Percentiles rank a stretch among this genome's conserved stretches.
Conservation (phyloP, 1,140 invertebrate genomes). For the Drosophila serrata region DNA sequence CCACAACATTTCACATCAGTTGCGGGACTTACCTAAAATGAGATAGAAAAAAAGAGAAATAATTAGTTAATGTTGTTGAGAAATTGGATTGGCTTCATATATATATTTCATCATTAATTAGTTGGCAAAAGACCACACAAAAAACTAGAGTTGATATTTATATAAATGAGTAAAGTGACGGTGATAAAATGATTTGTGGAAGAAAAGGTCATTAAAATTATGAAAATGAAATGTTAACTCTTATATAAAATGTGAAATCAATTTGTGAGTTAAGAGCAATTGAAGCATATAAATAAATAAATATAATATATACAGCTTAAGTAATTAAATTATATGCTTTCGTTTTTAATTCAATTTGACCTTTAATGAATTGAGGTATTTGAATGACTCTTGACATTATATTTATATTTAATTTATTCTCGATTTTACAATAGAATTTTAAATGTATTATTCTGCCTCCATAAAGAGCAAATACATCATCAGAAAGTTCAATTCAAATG, state of each 20-base stretch:
- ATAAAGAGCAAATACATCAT: not conserved
- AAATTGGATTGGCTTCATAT: constrained; percentile 30
- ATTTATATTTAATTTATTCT: constrained; percentile 6
- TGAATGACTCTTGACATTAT: not conserved
- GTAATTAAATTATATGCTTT: not conserved
- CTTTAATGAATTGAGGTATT: not conserved
- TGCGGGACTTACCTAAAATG: constrained; percentile 68
- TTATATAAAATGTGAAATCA: constrained; percentile 1
- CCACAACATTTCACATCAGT: constrained; percentile 3
- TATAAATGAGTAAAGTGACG: constrained; percentile 14
- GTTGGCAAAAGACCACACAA: constrained; percentile 6
- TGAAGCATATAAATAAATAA: not conserved
- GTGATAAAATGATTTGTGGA: constrained; percentile 1
- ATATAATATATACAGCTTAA: not conserved
- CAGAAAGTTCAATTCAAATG: constrained; percentile 16
- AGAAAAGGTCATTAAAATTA: constrained; percentile 13
- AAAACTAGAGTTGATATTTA: constrained; percentile 3
- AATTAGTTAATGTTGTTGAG: constrained; percentile 46
- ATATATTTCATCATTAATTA: constrained; percentile 45
- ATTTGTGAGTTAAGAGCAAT: not conserved
- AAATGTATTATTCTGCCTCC: not conserved
- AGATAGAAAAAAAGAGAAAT: constrained; percentile 48
- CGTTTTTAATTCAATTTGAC: not conserved
- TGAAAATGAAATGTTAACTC: not conserved
- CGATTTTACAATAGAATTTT: not conserved